Conservation (phyloP, 1,140 invertebrate species). For the Globodera ellingtonae region DNA sequence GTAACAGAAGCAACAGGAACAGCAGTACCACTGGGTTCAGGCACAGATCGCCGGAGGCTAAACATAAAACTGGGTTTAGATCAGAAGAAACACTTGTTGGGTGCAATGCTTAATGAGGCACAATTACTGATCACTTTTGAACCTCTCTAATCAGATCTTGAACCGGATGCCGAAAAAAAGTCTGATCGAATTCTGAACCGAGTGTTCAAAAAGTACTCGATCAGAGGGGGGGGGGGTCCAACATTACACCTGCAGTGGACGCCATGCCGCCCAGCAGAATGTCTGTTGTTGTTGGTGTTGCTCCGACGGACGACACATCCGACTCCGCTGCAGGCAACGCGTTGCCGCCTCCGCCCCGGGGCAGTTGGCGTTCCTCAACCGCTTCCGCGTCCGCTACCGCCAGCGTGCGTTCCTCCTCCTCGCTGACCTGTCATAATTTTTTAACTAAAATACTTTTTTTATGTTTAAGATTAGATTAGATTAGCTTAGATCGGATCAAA, state of each 20-base stretch:
- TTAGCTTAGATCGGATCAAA: constrained; percentile 1
- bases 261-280: constrained; percentile 1
- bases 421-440: not conserved
- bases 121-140: constrained; percentile 4
- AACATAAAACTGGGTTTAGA: constrained; percentile 5
- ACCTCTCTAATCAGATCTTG: not conserved
- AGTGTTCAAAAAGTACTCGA: too few relatives aligned
- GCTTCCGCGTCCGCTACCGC: constrained; percentile 8
- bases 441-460: not conserved
- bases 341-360: not conserved
- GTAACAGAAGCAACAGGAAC: constrained; percentile 21
- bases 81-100: not conserved
- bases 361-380: not conserved
- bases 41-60: constrained; percentile 18
- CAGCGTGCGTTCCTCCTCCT: not conserved
- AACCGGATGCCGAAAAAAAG: too few relatives aligned
- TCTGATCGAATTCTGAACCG: too few relatives aligned
- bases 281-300: not conserved
- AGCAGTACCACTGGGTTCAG: constrained; percentile 36
- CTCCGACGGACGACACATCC: not conserved
- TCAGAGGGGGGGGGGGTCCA: too few relatives aligned
- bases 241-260: not conserved
- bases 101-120: not conserved
- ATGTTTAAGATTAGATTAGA: not conserved
- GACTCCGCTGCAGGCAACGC: not conserved